Conservation (phyloP, 1,140 invertebrate species). For the Matsumurasca onukii region DNA sequence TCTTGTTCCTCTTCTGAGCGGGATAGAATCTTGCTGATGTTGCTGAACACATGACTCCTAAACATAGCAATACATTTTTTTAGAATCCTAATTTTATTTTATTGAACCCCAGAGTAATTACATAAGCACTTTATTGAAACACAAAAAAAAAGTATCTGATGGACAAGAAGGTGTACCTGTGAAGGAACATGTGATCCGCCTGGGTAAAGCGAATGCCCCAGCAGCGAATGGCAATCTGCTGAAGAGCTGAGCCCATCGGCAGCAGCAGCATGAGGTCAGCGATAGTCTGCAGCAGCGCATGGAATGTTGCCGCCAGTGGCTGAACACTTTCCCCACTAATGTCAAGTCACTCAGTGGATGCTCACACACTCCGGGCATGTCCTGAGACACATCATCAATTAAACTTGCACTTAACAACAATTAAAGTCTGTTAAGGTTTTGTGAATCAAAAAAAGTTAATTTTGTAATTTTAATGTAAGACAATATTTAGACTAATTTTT, state of each 20-base stretch:
- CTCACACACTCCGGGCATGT: constrained; percentile 64
- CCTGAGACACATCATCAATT: constrained; percentile 42
- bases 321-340: constrained; percentile 76
- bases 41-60: constrained; percentile 90
- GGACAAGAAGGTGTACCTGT: too few species aligned
- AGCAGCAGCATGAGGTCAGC: constrained; percentile 90
- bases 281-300: constrained; percentile 86
- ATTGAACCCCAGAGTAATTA: too few species aligned
- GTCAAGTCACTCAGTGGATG: constrained; percentile 80
- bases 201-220: constrained; percentile 89
- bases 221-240: constrained; percentile 91
- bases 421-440: too few species aligned
- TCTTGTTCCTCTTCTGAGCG: constrained; percentile 81
- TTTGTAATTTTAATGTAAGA: too few species aligned
- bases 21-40: constrained; percentile 94
- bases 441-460: too few species aligned
- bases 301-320: constrained; percentile 80
- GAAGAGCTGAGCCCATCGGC: constrained; percentile 81
- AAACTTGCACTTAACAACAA: too few species aligned
- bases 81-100: too few species aligned
- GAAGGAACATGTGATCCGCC: constrained; percentile 90
- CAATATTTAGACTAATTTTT: too few species aligned
- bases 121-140: too few species aligned
- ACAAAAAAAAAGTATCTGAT: too few species aligned
- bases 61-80: too few species aligned